Evolutionary conservation across 2,113 vertebrate genomes (phyloP).

Genomic region (Probosciger aterrimus): DNA sequence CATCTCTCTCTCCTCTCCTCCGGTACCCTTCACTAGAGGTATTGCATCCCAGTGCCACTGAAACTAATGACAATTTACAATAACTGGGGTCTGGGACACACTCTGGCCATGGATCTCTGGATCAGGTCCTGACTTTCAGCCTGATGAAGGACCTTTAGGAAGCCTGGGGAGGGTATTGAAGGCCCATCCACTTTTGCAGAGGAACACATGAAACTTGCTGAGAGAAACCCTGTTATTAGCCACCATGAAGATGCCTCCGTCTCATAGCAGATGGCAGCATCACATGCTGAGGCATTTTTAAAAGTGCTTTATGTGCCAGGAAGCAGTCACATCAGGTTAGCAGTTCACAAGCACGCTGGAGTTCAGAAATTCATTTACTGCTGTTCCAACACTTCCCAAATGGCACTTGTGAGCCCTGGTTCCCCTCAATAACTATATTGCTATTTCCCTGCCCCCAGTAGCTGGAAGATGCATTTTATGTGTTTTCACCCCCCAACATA

Average conservation of each 20-base stretch:
- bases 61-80: neutral
- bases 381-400: neutral
- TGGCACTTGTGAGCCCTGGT: neutral
- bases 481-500: neutral
- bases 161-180: neutral
- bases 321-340: neutral
- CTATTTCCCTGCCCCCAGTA: neutral
- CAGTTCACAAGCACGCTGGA: neutral
- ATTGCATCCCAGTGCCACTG: neutral
- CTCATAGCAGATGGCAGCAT: neutral
- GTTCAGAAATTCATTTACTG: neutral
- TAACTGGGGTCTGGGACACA: neutral
- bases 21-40: fast-evolving
- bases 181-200: neutral
- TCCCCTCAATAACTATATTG: neutral
- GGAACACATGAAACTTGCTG: neutral
- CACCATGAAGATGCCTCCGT: neutral
- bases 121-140: neutral
- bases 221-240: neutral
- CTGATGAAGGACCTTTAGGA: neutral
- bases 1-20: neutral
- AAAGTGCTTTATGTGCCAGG: neutral
- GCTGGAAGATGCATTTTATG: neutral
- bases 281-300: neutral
- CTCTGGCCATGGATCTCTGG: neutral